Evolutionary conservation across 1,140 invertebrate species (phyloP), one percentile per base, ranked within the genome.

Genomic region (Orius insidiosus): DNA sequence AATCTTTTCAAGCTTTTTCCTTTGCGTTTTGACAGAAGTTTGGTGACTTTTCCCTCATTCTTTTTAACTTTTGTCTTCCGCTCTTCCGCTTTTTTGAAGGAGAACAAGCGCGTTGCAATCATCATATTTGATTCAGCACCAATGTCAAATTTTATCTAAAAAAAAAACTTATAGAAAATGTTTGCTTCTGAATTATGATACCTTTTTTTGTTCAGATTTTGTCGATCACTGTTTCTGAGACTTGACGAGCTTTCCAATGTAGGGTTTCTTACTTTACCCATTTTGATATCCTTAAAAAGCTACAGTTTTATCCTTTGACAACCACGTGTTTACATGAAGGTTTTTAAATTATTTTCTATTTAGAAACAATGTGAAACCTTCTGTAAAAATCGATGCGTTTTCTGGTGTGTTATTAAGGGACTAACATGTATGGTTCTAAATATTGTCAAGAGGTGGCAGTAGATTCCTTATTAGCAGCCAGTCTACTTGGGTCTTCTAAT

Each of bases 21-120:
- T 69, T 54, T 89, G 80, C 55, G 86, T 90, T 53, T 88, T 92
- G 82, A 83, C 3, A 94, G 63, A 34, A 86, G 71, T 58, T 70
- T 75, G 5, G 69, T 72, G 31, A 68, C 65, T 49, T 61, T 63
- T 34, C 59, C 62, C 52, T 66, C 69, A 47, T 67, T 65, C 51
- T 68, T 64, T 50, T 71, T 68, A 33, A 72, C 66, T 62, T 76
- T 81, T 6, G 80, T 85, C 55, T 78, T 73, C 39, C 82, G 69
- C 59, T 93, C 93, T 54, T 79, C 70, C 9, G 77, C n/a, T n/a
- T n/a, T n/a, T n/a, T n/a, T n/a, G 80, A 2, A 85, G 86, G 34
- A 94, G 59, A 24, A 81, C 80, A 41, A 93, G 60, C 8, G 76
- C 63, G 67, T 94, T 93, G 48, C 74, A 78, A 10, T 71, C 66